A percentile compares a stretch with the other conserved stretches of the same genome.
Conservation (phyloP, 2,888 invertebrate genomes). For the Lottia gigantea region DNA sequence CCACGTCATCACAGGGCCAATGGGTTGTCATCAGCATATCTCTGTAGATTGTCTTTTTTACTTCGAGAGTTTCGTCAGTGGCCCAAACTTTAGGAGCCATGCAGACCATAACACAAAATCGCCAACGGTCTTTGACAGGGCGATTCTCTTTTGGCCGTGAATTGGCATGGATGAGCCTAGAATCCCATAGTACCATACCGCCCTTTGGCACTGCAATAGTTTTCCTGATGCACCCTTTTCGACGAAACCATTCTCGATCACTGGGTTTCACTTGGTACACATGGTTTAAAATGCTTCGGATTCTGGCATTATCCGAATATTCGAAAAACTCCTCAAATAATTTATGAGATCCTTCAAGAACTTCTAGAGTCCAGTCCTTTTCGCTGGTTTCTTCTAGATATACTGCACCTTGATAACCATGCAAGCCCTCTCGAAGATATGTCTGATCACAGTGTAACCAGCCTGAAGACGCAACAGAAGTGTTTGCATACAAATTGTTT, state of each 20-base stretch:
- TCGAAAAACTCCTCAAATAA: conserved; percentile 31
- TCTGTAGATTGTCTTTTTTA: conserved; percentile 46
- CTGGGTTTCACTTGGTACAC: conserved; percentile 35
- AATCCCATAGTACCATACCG: conserved; percentile 61
- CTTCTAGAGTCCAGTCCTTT: conserved; percentile 45
- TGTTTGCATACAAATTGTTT: conserved; percentile 30
- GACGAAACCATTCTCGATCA: conserved; percentile 40
- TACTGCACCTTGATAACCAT: conserved; percentile 53
- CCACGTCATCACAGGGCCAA: conserved; percentile 52
- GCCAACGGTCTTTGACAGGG: conserved; percentile 44
- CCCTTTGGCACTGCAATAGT: conserved; percentile 56
- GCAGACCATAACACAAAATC: conserved; percentile 54
- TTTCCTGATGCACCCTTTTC: conserved; percentile 40
- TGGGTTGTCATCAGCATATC: conserved; percentile 46
- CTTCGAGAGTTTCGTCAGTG: conserved; percentile 37
- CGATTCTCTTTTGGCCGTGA: conserved; percentile 48
- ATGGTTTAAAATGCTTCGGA: conserved; percentile 27
- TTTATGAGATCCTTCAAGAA: conserved; percentile 40
- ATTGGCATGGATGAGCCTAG: conserved; percentile 57
- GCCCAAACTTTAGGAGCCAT: conserved; percentile 61
- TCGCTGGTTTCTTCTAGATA: conserved; percentile 42
- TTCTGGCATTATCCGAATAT: conserved; percentile 26
- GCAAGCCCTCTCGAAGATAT: conserved; percentile 48
- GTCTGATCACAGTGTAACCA: conserved; percentile 59
- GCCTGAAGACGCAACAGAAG: conserved; percentile 33